Evolutionary conservation across 1,140 invertebrate genomes (phyloP), one percentile per base, ranked within the genome.

Genomic region (Hylyphantes graminicola): DNA sequence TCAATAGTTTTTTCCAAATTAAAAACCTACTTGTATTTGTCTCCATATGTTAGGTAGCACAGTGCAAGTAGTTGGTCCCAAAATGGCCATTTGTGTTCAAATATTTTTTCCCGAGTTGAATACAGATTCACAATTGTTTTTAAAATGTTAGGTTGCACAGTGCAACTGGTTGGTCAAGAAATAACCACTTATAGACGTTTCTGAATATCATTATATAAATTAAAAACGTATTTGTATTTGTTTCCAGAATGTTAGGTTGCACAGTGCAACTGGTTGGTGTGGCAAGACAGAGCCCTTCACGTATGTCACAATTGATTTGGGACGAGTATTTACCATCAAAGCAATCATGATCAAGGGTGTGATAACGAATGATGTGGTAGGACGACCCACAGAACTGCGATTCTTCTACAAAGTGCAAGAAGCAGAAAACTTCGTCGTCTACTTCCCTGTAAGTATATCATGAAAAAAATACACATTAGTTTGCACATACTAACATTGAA

Each of bases 371-470:
- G 96, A 97, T 88, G 96, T 97, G 73, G 96, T 97, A 12, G 96
- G 96, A 77, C 92, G 96, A 80, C 96, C 96, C 9, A 98, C 96
- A 0, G 96, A 98, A 92, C 96, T 98, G 78, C 92, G 97, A 82
- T 97, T 98, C 90, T 98, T 98, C 92, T 98, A 98, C 89, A 98
- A 98, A 90, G 95, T 96, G 90, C 92, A 94, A 7, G 96, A 97
- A 90, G 93, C 91, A 87, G 96, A 98, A 89, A 97, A 98, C 88
- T 98, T 97, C 87, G 96, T 98, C 9, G 96, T 98, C 0, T 98
- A 98, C 87, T 98, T 97, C 91, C 96, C 97, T 13, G 88, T 88
- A 79, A 87, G 86, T 85, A 63, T 19, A 59, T 35, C 5, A 35
- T 35, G 35, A 35, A 35, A 2, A 35, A 35, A 35, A 35, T 35